phyloP scores from a whole-genome alignment of 1,140 invertebrate genomes.

The Euura lappo region DNA sequence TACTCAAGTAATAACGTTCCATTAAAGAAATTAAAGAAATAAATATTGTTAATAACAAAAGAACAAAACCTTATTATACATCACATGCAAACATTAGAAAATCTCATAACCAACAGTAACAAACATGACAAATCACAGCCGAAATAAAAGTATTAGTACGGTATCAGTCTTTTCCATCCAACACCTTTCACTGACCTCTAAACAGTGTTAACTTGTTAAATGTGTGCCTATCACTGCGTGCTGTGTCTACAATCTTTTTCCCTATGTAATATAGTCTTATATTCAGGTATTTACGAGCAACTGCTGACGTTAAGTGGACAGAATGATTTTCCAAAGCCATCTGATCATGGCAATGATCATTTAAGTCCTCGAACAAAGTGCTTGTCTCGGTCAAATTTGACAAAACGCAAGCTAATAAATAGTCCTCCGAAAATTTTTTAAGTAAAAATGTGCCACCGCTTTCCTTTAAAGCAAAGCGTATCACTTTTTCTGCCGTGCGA shows the following conservation, averaged over 20 bases:
- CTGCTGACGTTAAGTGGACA: neutral
- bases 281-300: neutral
- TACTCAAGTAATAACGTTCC: neutral
- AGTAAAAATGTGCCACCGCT: neutral
- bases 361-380: neutral
- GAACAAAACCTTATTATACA: neutral
- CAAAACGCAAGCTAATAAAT: neutral
- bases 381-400: neutral
- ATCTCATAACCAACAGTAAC: neutral
- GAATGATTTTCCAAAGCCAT: neutral
- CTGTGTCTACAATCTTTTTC: neutral
- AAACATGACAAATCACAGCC: neutral
- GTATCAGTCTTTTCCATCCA: neutral
- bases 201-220: neutral
- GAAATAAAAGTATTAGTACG: neutral
- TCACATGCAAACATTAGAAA: neutral
- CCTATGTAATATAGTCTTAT: neutral
- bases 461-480: neutral
- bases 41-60: neutral
- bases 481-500: neutral
- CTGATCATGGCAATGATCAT: constrained; percentile 1
- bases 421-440: neutral
- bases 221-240: neutral
- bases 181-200: neutral
- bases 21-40: neutral